Base-by-base conservation (phyloP, 2,113 vertebrate species). In the Takifugu bimaculatus region DNA sequence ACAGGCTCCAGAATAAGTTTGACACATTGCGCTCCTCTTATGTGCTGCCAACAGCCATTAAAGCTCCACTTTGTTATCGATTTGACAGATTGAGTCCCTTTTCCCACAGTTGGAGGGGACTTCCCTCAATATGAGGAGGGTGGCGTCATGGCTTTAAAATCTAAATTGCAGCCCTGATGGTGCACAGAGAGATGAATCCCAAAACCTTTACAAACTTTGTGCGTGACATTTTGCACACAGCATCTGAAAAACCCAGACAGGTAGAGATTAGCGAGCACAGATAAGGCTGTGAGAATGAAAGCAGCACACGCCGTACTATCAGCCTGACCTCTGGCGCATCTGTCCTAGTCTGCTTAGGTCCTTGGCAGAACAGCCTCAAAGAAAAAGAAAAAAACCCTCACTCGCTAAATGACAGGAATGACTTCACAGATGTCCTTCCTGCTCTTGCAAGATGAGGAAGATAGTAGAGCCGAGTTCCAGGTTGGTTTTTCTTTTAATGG, bases 21-120 rank as follows among this genome's bases (percentile, higher is more conserved):
- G 57, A 78, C 52, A 68, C 57, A 70, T 60, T 64, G 50, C 68
- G 27, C 58, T 54, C 59, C 64, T 80, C 54, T 74, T 60, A 71
- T 68, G 71, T 75, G 2, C 32, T 76, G 80, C 72, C 79, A 78
- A 13, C 72, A 75, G 61, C 68, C 63, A 70, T 72, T 50, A 57
- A 39, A 39, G 2, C 55, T 50, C 67, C 53, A 64, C 44, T 60
- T 70, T 56, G 61, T 55, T 12, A 20, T 29, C 68, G 63, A 70
- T 28, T 15, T 47, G 35, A 80, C 4, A 15, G 13, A 70, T 28
- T n/a, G 32, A 57, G 4, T 4, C 44, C 39, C 9, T 54, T 75
- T 83, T 79, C 75, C 71, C 82, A 86, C 77, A 80, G 54, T 82
- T n/a, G 4, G 44, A 26, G 28, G 64, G 57, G 28, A 49, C 56